These are phyloP conservation scores for Synanthedon andrenaeformis DNA, from an alignment of 2,888 invertebrate genomes.

Conservation along the genomic window DNA sequence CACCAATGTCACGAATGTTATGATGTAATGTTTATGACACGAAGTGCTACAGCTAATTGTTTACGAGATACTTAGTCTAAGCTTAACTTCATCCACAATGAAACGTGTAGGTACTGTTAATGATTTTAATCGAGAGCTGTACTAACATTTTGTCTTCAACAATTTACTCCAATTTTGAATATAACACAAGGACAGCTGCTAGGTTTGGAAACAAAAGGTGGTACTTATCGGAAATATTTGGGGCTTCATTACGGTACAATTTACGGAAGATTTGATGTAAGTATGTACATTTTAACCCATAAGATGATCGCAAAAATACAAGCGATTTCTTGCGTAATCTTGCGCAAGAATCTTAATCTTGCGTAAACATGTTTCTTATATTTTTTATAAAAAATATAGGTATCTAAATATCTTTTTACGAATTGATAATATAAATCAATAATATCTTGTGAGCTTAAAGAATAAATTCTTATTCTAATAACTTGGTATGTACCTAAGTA, in stretches of 20 bases:
- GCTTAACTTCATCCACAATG: background rate
- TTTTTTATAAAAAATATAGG: background rate
- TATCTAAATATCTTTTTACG: too few species aligned
- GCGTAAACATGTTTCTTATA: too few species aligned
- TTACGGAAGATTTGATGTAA: conserved; percentile 9
- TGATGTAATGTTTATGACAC: background rate
- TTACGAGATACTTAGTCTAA: background rate
- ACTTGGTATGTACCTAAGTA: too few species aligned
- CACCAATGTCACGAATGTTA: background rate
- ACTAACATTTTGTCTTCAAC: background rate
- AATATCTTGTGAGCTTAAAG: too few species aligned
- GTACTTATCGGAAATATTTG: conserved; percentile 7
- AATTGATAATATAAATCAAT: too few species aligned
- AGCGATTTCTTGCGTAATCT: too few species aligned
- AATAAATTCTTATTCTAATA: too few species aligned
- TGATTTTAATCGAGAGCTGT: background rate
- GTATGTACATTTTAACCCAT: background rate
- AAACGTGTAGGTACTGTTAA: background rate
- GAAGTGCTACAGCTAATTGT: background rate
- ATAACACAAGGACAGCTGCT: conserved; percentile 8
- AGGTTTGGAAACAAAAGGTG: conserved; percentile 5
- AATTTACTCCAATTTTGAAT: conserved; percentile 2
- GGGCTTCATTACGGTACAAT: conserved; percentile 11
- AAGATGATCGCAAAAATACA: background rate
- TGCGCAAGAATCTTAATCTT: too few species aligned